Evolutionary conservation across 2,113 vertebrate genomes (phyloP).

Genomic region (Podarcis raffonei): DNA sequence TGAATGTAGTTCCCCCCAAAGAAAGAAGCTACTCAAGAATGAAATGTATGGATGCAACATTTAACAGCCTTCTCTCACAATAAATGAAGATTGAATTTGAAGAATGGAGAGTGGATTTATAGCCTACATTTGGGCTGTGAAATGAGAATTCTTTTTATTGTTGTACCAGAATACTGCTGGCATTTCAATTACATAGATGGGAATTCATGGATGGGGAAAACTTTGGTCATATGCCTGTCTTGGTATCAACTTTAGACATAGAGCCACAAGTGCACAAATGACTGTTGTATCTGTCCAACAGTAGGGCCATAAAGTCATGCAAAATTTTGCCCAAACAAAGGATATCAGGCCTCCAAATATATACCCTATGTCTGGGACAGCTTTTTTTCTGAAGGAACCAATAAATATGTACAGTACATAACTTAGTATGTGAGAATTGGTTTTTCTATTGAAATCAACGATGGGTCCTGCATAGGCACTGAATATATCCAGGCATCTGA

Average conservation of each 20-base stretch:
- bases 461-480: not conserved
- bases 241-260: not conserved
- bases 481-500: not conserved
- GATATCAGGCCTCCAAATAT: not conserved
- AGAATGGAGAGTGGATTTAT: constrained; percentile 11
- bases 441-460: not conserved
- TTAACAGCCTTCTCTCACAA: constrained; percentile 9
- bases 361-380: not conserved
- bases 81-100: not conserved
- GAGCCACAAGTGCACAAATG: not conserved
- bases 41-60: constrained; percentile 19
- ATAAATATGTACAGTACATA: not conserved
- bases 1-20: not conserved
- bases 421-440: not conserved
- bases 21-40: constrained; percentile 7
- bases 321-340: not conserved
- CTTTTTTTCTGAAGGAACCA: not conserved
- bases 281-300: not conserved
- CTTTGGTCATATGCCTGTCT: not conserved
- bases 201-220: constrained; percentile 1
- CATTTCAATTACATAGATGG: not conserved
- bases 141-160: constrained; percentile 11
- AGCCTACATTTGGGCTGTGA: not conserved
- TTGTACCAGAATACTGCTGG: constrained; percentile 5
- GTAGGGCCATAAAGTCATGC: not conserved